Evolutionary conservation across 2,888 invertebrate genomes (phyloP).

Genomic region (Halocaridina rubra): DNA sequence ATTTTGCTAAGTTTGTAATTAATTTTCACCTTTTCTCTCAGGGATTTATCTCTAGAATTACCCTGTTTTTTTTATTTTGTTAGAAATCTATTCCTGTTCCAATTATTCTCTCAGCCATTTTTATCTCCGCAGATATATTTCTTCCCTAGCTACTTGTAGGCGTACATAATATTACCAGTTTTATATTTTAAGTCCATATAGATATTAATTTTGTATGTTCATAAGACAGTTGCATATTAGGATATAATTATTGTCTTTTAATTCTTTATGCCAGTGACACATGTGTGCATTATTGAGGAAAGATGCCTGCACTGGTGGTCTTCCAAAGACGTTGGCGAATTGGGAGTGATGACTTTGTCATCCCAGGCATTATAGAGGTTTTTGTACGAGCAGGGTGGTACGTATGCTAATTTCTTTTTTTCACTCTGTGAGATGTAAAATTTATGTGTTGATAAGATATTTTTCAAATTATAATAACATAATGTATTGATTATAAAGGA

Average conservation of each 20-base stretch:
- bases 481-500: not conserved
- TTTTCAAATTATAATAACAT: not conserved
- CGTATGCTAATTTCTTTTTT: slow-evolving; percentile 3
- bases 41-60: too few relatives aligned
- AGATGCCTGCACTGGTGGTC: slow-evolving; percentile 88
- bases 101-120: too few relatives aligned
- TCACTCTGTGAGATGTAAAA: too few relatives aligned
- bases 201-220: not conserved
- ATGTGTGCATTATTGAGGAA: not conserved
- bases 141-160: not conserved
- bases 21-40: too few relatives aligned
- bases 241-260: not conserved
- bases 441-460: too few relatives aligned
- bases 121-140: not conserved
- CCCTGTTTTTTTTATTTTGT: too few relatives aligned
- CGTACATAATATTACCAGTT: not conserved
- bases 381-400: slow-evolving; percentile 57
- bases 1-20: too few relatives aligned
- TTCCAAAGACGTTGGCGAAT: slow-evolving; percentile 91
- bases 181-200: not conserved
- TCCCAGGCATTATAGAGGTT: slow-evolving; percentile 74
- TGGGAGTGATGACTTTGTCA: slow-evolving; percentile 91
- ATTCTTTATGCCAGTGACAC: not conserved
- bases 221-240: not conserved
- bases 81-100: too few relatives aligned